Base-by-base conservation (phyloP, 1,140 invertebrate species). In the Bombus difficillimus region DNA sequence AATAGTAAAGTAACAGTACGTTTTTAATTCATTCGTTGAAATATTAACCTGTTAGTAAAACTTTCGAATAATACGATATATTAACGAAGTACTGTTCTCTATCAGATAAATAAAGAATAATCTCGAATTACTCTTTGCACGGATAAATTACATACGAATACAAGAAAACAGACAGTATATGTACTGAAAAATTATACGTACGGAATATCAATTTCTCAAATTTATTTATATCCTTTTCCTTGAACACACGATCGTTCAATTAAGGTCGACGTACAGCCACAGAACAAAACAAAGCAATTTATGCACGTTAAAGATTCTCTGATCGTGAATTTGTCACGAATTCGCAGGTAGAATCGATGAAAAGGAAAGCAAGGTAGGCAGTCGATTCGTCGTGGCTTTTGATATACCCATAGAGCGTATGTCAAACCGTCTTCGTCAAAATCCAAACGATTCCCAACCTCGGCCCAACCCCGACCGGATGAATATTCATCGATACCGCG, bases 401-500 rank as follows among this genome's bases (percentile, higher is more conserved):
- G 22, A 37, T 28, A 13, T 8, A 66, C 6, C 64, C 59, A 32
- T 34, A 57, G 22, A 66, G 34, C 8, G 75, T 57, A n/a, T 53
- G 57, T 47, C 77, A 41, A 71, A 80, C 43, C 57, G 77, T 80
- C 77, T 73, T 57, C 57, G 77, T 53, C 47, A 77, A 82, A 75
- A 83, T 73, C 78, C 43, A 10, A 59, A 81, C 62, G 78, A 85
- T 72, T 73, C 80, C 68, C 28, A 53, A 12, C 43, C 47, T 76
- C n/a, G 43, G 32, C 62, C 10, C n/a, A 32, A 2, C 41, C 15
- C 59, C 37, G n/a, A 4, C 22, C 39, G 13, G 8, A 84, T 84
- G 83, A 84, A 84, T 84, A 84, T 84, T 84, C 83, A 84, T 84
- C 75, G 75, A 79, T 84, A 84, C 34, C 83, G 75, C 75, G 57